Evolutionary conservation across 2,113 vertebrate species (phyloP).

Genomic region (Hystrix brachyura): DNA sequence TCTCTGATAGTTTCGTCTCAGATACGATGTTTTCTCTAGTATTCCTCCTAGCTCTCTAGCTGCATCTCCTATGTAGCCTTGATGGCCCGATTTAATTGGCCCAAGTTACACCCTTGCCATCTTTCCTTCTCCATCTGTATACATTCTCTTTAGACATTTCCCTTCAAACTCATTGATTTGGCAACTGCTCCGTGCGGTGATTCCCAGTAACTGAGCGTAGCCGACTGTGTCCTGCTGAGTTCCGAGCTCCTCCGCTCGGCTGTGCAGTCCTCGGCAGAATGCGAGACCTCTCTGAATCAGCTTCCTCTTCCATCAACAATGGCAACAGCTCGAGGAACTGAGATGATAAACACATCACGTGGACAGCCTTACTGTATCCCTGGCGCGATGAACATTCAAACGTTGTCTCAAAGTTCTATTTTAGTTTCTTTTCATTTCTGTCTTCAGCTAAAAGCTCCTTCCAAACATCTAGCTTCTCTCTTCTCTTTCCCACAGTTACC

Average conservation of each 20-base stretch:
- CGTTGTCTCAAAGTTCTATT: not conserved
- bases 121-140: not conserved
- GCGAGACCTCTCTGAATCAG: not conserved
- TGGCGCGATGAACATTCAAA: not conserved
- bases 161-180: not conserved
- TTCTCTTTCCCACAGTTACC: not conserved
- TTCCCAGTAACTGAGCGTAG: not conserved
- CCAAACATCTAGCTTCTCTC: not conserved
- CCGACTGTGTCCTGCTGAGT: not conserved
- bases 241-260: not conserved
- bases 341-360: not conserved
- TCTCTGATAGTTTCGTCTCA: not conserved
- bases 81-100: not conserved
- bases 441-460: not conserved
- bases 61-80: not conserved
- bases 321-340: not conserved
- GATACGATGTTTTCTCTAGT: not conserved
- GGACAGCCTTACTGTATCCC: not conserved
- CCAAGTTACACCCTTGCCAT: not conserved
- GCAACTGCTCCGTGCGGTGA: not conserved
- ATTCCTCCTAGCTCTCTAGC: not conserved
- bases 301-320: not conserved
- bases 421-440: slow-evolving; percentile 10
- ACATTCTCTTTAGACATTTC: not conserved
- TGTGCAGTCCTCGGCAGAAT: not conserved